Evolutionary conservation across 2,113 vertebrate species (phyloP).

Genomic region (Solea senegalensis): DNA sequence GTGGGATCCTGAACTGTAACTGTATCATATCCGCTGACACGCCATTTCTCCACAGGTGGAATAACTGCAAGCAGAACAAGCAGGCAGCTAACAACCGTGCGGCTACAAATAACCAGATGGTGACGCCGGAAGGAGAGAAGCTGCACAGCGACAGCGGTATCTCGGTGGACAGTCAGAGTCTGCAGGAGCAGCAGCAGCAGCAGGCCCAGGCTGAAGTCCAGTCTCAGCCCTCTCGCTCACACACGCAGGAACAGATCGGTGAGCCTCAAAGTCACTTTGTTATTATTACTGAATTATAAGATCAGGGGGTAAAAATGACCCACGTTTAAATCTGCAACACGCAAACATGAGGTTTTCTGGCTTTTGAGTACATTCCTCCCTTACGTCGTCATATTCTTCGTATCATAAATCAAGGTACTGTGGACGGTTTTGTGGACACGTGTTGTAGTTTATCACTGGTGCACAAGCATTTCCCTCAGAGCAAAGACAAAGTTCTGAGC

Average conservation of each 20-base stretch:
- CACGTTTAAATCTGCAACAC: too few species aligned
- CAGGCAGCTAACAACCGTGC: slow-evolving; percentile 92
- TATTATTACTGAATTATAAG: background rate
- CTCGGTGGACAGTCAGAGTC: slow-evolving; percentile 98
- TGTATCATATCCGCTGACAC: background rate
- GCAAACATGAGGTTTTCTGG: too few species aligned
- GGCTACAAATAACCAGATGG: slow-evolving; percentile 90
- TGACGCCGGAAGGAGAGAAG: slow-evolving; percentile 95
- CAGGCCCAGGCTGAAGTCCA: slow-evolving; percentile 83
- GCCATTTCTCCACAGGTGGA: slow-evolving; percentile 86
- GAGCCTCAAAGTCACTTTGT: slow-evolving; percentile 8
- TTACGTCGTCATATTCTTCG: background rate
- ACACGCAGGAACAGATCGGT: slow-evolving; percentile 82
- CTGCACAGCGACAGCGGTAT: slow-evolving; percentile 98
- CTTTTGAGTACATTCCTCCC: background rate
- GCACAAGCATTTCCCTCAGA: slow-evolving; percentile 20
- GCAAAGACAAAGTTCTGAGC: slow-evolving; percentile 6
- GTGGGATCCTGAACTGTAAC: too few species aligned
- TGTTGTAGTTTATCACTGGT: slow-evolving; percentile 2
- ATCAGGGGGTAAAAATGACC: too few species aligned
- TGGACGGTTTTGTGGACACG: background rate
- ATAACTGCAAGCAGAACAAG: slow-evolving; percentile 98
- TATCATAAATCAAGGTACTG: slow-evolving; percentile 28
- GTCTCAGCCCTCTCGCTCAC: slow-evolving; percentile 76
- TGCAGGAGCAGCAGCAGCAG: slow-evolving; percentile 90